phyloP scores from a whole-genome alignment of 2,797 vertebrate species.

The Periparus ater region DNA sequence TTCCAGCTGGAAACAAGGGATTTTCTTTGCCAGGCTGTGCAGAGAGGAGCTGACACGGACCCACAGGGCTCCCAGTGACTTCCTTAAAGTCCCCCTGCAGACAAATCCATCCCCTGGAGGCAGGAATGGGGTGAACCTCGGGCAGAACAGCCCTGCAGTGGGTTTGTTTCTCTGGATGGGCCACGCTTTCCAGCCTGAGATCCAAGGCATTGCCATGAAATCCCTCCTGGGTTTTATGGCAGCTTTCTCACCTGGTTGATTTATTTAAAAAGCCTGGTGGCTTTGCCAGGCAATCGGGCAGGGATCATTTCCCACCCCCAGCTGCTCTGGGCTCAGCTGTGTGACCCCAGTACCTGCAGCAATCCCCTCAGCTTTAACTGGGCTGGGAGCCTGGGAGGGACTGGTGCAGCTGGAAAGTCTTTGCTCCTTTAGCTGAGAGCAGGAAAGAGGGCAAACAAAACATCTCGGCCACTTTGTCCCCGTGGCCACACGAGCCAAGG shows the following conservation, averaged over 20 bases:
- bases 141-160: not conserved
- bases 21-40: not conserved
- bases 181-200: not conserved
- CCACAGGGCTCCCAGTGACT: not conserved
- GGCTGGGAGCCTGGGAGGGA: not conserved
- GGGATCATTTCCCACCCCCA: not conserved
- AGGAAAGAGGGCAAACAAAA: not conserved
- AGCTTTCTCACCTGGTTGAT: not conserved
- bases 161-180: not conserved
- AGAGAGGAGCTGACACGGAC: not conserved
- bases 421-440: not conserved
- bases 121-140: not conserved
- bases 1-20: no score
- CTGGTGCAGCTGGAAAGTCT: not conserved
- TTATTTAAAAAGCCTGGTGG: no score
- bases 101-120: not conserved
- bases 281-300: not conserved
- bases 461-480: not conserved
- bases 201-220: not conserved
- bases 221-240: not conserved
- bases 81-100: not conserved
- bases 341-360: not conserved
- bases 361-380: not conserved
- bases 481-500: not conserved
- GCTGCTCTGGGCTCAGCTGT: not conserved